Percentiles rank a stretch among this genome's conserved stretches.
Evolutionary conservation across 2,888 invertebrate species (phyloP).

Genomic region (Hydropsyche betteni): DNA sequence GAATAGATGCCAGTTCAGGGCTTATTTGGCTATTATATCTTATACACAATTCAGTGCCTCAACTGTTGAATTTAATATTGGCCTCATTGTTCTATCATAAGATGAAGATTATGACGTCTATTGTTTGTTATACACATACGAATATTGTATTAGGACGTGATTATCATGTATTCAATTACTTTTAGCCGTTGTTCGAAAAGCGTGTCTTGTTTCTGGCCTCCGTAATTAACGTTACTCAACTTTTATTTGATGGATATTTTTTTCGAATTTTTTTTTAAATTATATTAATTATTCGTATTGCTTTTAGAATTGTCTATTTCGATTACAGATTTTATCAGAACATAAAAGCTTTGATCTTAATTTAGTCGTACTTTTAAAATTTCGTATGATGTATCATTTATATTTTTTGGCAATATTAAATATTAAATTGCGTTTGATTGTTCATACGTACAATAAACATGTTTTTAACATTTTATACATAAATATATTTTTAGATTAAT

Average conservation of each 20-base stretch:
- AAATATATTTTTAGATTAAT: neutral
- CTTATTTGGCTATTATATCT: conserved; percentile 22
- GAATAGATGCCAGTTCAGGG: conserved; percentile 27
- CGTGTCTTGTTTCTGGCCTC: neutral
- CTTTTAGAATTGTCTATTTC: no score
- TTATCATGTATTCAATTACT: conserved; percentile 4
- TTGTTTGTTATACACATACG: conserved; percentile 9
- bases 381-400: no score
- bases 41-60: neutral
- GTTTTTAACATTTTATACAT: no score
- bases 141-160: neutral
- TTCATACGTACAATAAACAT: no score
- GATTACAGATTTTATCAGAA: no score
- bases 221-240: neutral
- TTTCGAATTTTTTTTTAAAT: no score
- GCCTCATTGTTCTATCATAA: conserved; percentile 22
- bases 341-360: no score
- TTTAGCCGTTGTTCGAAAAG: neutral
- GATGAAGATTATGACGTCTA: conserved; percentile 26
- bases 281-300: no score
- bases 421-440: no score
- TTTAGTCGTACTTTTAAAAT: no score
- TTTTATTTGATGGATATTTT: neutral
- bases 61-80: conserved; percentile 27
- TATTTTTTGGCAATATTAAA: no score